Evolutionary conservation across 2,797 vertebrate species (phyloP).

Genomic region (Helicolenus hilgendorfi): DNA sequence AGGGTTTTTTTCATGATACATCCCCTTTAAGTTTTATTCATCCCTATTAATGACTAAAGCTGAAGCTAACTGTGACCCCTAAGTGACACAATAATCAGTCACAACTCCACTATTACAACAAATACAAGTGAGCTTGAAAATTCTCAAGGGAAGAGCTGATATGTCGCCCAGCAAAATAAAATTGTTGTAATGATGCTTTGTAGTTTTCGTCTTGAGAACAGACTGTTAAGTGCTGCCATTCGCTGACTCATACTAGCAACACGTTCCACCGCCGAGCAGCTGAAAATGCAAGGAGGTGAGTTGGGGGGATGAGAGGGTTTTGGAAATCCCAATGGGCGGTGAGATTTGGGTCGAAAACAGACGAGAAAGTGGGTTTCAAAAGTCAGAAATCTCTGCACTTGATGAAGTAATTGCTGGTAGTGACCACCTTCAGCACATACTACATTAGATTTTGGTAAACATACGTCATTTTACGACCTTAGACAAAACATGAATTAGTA

Average conservation of each 20-base stretch:
- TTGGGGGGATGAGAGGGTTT: background rate
- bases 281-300: background rate
- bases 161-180: background rate
- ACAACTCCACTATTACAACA: background rate
- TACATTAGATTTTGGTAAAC: background rate
- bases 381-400: background rate
- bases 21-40: background rate
- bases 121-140: slow-evolving; percentile 8
- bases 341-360: slow-evolving; percentile 21
- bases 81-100: slow-evolving; percentile 29
- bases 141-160: background rate
- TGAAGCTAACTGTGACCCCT: background rate
- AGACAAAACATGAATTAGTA: background rate
- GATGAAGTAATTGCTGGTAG: background rate
- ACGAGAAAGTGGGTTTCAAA: background rate
- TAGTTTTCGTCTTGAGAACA: background rate
- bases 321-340: background rate
- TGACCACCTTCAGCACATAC: background rate
- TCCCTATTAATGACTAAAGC: slow-evolving; percentile 37
- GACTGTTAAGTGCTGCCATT: background rate
- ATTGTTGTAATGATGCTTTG: slow-evolving; percentile 1
- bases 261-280: background rate
- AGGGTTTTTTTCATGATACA: background rate
- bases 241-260: slow-evolving; percentile 1
- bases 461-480: background rate